Evolutionary conservation across 2,888 invertebrate species (phyloP).

Genomic region (Auanema freiburgensis): DNA sequence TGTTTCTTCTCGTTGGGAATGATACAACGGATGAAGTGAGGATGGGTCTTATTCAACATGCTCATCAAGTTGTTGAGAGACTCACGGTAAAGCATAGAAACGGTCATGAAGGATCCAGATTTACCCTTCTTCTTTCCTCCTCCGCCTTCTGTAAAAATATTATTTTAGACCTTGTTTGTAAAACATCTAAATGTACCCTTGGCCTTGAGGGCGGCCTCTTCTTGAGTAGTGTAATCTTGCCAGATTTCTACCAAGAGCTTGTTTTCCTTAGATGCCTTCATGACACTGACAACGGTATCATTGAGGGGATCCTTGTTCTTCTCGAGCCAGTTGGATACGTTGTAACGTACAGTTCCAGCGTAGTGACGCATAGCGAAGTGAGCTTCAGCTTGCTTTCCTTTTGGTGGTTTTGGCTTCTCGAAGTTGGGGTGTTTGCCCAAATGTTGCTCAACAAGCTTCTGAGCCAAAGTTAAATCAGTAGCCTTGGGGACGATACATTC

Average conservation of each 20-base stretch:
- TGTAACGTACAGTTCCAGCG: constrained; percentile 69
- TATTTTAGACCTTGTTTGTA: background rate
- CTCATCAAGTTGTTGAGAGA: constrained; percentile 63
- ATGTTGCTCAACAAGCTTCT: constrained; percentile 64
- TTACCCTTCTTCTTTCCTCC: constrained; percentile 64
- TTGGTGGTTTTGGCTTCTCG: constrained; percentile 66
- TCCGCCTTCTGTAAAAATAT: background rate
- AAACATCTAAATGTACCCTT: background rate
- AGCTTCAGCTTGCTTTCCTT: constrained; percentile 67
- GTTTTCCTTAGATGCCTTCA: constrained; percentile 61
- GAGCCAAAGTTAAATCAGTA: constrained; percentile 59
- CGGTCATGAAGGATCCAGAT: constrained; percentile 64
- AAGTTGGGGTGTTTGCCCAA: constrained; percentile 65
- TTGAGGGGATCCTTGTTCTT: constrained; percentile 99
- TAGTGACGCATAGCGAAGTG: constrained; percentile 70
- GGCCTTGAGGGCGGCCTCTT: constrained; percentile 47
- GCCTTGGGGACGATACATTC: constrained; percentile 65
- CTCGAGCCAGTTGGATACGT: constrained; percentile 97
- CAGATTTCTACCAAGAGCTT: constrained; percentile 59
- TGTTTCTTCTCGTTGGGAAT: constrained; percentile 82
- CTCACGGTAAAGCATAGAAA: constrained; percentile 63
- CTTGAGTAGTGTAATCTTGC: constrained; percentile 64
- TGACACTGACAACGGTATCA: constrained; percentile 89
- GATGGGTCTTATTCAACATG: constrained; percentile 88
- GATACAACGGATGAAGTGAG: constrained; percentile 99